Base-by-base conservation (phyloP, 2,113 vertebrate genomes). In the Eretmochelys imbricata region DNA sequence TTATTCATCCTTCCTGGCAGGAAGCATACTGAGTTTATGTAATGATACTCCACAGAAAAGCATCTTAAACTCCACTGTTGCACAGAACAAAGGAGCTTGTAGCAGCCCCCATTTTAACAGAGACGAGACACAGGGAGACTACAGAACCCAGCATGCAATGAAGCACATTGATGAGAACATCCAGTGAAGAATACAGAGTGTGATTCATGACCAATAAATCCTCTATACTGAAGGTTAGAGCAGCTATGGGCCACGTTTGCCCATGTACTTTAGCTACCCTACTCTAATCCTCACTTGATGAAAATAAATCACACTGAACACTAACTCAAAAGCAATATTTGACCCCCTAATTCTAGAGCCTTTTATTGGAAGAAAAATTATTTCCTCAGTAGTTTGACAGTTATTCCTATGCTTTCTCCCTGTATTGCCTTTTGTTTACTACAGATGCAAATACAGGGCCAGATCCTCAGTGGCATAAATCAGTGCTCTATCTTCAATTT, bases 391-490 rank as follows among this genome's bases (percentile, higher is more conserved):
- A 46, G 3, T 95, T 84, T 72, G 22, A 78, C 12, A 72, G 1
- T n/a, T 88, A 46, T 76, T 11, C 12, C 38, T 46, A 25, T 29
- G 53, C 25, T 82, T 82, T 48, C 72, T 22, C 48, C 16, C 54
- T 51, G 10, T 49, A 82, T 80, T 51, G 65, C 25, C 35, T 80
- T 84, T 54, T 65, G 5, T 29, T 79, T 89, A 17, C 81, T 16
- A 76, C 1, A 79, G 12, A 88, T 25, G 90, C 87, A 96, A 93
- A 88, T 7, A 76, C 1, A 89, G 17, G 82, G 7, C 10, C 80
- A 46, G 1, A 6, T 87, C 80, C 31, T 82, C 72, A 94, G 31
- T 80, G 51, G 49, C 35, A 92, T 8, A 88, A 92, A 90, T 10
- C 48, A 69, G 25, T 80, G 62, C 11, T 38, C n/a, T 38, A 38